Evolutionary conservation across 2,888 invertebrate species (phyloP).

Genomic region (Heliconius sara): DNA sequence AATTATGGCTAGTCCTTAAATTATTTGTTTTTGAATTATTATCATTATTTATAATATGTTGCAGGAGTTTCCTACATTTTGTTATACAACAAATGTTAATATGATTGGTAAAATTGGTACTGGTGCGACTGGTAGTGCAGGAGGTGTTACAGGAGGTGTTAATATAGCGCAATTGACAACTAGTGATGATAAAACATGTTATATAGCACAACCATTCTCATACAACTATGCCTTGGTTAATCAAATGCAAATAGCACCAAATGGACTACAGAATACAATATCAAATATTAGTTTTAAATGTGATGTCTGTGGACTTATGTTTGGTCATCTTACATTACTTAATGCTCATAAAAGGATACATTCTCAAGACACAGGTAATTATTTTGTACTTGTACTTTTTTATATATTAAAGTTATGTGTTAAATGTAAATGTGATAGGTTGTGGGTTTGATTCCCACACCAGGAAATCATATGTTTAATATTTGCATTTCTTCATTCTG

Average conservation of each 20-base stretch:
- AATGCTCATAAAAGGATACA: slow-evolving; percentile 94
- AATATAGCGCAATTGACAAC: slow-evolving; percentile 88
- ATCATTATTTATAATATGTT: slow-evolving; percentile 41
- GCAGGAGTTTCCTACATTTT: slow-evolving; percentile 88
- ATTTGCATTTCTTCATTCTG: too few relatives aligned
- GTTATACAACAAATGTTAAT: slow-evolving; percentile 87
- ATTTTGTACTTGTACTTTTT: slow-evolving; percentile 2
- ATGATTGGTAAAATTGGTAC: slow-evolving; percentile 87
- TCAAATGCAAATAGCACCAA: slow-evolving; percentile 91
- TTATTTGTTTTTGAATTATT: background rate
- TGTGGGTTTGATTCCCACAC: too few relatives aligned
- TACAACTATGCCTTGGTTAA: slow-evolving; percentile 93
- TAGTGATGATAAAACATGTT: slow-evolving; percentile 88
- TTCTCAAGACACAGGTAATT: slow-evolving; percentile 83
- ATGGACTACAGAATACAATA: slow-evolving; percentile 87
- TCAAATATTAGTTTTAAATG: slow-evolving; percentile 94
- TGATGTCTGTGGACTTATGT: slow-evolving; percentile 93
- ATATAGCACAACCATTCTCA: slow-evolving; percentile 89
- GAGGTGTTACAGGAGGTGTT: slow-evolving; percentile 82
- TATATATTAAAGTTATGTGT: background rate
- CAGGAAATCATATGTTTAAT: too few relatives aligned
- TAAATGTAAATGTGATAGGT: too few relatives aligned
- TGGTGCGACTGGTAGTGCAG: slow-evolving; percentile 67
- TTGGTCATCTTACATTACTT: slow-evolving; percentile 91
- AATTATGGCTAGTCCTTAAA: background rate